phyloP scores from a whole-genome alignment of 2,113 vertebrate genomes.

The Speoplatyrhinus poulsoni region DNA sequence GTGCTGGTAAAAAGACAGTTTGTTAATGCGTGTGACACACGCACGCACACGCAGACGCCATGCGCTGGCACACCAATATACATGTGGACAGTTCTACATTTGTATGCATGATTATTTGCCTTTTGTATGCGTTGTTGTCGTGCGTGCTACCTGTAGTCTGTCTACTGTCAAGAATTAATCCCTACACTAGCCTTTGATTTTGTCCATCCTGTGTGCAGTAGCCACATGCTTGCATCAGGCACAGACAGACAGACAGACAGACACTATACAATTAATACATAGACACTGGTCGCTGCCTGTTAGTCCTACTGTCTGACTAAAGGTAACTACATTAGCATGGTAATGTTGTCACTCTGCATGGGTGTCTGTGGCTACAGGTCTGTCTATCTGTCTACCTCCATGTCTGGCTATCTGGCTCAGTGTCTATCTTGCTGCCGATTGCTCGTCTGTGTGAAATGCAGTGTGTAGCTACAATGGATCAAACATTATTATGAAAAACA shows the following conservation, averaged over 20 bases:
- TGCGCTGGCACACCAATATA: too few relatives aligned
- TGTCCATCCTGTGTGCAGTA: slow-evolving; percentile 25
- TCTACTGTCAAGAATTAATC: slow-evolving; percentile 20
- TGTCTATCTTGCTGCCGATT: not conserved
- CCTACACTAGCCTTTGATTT: not conserved
- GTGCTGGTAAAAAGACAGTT: slow-evolving; percentile 9
- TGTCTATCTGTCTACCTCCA: not conserved
- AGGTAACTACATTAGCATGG: too few relatives aligned
- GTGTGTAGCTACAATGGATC: too few relatives aligned
- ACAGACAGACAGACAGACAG: not conserved
- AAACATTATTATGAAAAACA: too few relatives aligned
- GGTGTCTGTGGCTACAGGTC: slow-evolving; percentile 2
- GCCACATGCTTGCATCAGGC: slow-evolving; percentile 5
- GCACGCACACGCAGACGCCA: not conserved
- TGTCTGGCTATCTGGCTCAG: not conserved
- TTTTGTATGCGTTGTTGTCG: not conserved
- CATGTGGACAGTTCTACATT: too few relatives aligned
- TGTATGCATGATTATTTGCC: too few relatives aligned
- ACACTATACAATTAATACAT: not conserved
- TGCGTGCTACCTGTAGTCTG: slow-evolving; percentile 36
- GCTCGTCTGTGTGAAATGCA: not conserved
- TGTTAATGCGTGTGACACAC: slow-evolving; percentile 1
- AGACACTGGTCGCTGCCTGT: not conserved
- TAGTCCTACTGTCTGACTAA: not conserved
- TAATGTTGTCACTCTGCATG: not conserved